phyloP scores from a whole-genome alignment of 1,140 invertebrate genomes.

The Hypothenemus hampei region DNA sequence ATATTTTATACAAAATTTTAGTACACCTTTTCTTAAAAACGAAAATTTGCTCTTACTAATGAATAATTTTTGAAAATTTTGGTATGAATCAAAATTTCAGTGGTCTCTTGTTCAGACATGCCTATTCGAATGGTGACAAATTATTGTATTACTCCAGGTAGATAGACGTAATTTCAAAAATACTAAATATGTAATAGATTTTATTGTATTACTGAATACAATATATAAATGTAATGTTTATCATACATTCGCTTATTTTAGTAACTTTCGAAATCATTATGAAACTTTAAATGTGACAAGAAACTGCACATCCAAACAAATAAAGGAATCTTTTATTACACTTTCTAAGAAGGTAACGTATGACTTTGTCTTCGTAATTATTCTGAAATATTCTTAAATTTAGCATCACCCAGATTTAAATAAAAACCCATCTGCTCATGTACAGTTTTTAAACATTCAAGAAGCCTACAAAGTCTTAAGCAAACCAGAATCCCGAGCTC shows the following conservation, averaged over 20 bases:
- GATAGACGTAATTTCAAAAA: neutral
- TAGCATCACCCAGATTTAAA: constrained; percentile 53
- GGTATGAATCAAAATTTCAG: constrained; percentile 15
- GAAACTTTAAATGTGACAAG: constrained; percentile 44
- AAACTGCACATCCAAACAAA: constrained; percentile 44
- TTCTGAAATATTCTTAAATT: constrained; percentile 14
- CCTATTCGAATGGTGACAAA: neutral
- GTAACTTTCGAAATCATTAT: constrained; percentile 38
- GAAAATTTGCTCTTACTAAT: neutral
- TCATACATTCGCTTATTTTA: too few relatives aligned
- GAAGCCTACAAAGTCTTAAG: constrained; percentile 54
- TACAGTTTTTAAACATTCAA: constrained; percentile 51
- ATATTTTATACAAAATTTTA: constrained; percentile 1
- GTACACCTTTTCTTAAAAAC: neutral
- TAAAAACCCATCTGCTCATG: constrained; percentile 45
- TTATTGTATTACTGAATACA: neutral
- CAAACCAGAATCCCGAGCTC: constrained; percentile 44
- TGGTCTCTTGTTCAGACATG: neutral
- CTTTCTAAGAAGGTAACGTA: constrained; percentile 48
- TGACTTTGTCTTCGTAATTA: neutral
- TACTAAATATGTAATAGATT: neutral
- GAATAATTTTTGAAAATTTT: neutral
- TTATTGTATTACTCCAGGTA: constrained; percentile 11
- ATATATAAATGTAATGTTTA: constrained; percentile 3
- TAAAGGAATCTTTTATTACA: constrained; percentile 46